Conservation (phyloP, 37 sponge, comb jelly and placozoan species). For the Crambe crambe region DNA sequence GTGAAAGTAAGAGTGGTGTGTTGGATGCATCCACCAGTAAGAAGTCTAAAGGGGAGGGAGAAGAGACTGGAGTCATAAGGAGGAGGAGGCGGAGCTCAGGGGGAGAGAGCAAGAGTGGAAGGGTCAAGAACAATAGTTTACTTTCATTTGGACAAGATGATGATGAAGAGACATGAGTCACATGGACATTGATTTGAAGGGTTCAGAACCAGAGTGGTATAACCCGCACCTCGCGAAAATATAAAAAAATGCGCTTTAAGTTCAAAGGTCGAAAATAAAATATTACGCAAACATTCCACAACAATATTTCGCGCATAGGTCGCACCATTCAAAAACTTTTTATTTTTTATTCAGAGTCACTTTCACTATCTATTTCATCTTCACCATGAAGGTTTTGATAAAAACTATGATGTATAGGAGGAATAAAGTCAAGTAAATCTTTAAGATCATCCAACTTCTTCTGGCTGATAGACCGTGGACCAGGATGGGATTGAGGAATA, state of each 20-base stretch:
- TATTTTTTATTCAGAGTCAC: neutral
- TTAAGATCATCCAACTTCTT: no score
- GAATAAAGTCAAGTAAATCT: no score
- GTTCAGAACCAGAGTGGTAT: no score
- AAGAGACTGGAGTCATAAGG: neutral
- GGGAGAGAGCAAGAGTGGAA: conserved; percentile 13
- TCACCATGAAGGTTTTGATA: neutral
- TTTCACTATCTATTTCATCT: neutral
- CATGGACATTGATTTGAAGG: neutral
- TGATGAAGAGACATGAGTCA: conserved; percentile 1
- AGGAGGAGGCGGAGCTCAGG: neutral
- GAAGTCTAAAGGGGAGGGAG: neutral
- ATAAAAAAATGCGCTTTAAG: no score
- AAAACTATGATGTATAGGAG: no score
- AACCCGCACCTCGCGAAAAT: no score
- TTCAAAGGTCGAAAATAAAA: no score
- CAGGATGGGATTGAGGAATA: no score
- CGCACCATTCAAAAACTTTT: no score
- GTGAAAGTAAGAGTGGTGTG: conserved; percentile 21
- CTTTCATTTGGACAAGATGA: conserved; percentile 66
- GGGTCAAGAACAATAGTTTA: conserved; percentile 50
- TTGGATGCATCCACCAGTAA: conserved; percentile 35
- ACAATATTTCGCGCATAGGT: no score
- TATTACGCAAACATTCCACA: no score
- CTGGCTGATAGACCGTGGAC: no score